These are phyloP conservation scores for Aethes cnicana DNA, from an alignment of 2,888 invertebrate species.

Conservation along the genomic window DNA sequence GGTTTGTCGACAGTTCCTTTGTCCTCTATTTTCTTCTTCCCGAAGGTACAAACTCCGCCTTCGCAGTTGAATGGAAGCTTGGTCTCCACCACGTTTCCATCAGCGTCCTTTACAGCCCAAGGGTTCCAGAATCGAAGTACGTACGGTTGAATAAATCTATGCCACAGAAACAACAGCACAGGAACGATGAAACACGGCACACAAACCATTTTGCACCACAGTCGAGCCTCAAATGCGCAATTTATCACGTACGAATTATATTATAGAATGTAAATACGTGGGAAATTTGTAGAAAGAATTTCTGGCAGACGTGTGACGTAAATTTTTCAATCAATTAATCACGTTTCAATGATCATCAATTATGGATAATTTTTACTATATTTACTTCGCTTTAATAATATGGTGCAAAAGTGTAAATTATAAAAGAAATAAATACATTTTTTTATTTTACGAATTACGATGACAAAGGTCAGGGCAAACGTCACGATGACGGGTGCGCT, in stretches of 20 bases:
- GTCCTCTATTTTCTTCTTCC: slow-evolving; percentile 44
- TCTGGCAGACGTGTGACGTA: slow-evolving; percentile 3
- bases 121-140: slow-evolving; percentile 92
- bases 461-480: no score
- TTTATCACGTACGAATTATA: slow-evolving; percentile 5
- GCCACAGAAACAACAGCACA: slow-evolving; percentile 90
- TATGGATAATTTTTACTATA: no score
- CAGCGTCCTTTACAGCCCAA: slow-evolving; percentile 85
- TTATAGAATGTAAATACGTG: slow-evolving; percentile 8
- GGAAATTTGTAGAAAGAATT: background rate
- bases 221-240: background rate
- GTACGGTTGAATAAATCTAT: slow-evolving; percentile 91
- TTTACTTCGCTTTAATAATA: no score
- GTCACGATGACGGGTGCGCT: no score
- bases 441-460: no score
- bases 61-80: slow-evolving; percentile 84
- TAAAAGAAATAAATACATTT: no score
- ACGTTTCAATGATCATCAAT: background rate
- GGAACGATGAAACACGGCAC: slow-evolving; percentile 94
- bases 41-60: slow-evolving; percentile 78
- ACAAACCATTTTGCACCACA: slow-evolving; percentile 85
- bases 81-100: slow-evolving; percentile 80
- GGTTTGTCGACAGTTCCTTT: slow-evolving; percentile 38
- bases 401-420: no score
- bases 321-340: background rate